phyloP scores from a whole-genome alignment of 2,113 vertebrate genomes.

The Elachura formosa region DNA sequence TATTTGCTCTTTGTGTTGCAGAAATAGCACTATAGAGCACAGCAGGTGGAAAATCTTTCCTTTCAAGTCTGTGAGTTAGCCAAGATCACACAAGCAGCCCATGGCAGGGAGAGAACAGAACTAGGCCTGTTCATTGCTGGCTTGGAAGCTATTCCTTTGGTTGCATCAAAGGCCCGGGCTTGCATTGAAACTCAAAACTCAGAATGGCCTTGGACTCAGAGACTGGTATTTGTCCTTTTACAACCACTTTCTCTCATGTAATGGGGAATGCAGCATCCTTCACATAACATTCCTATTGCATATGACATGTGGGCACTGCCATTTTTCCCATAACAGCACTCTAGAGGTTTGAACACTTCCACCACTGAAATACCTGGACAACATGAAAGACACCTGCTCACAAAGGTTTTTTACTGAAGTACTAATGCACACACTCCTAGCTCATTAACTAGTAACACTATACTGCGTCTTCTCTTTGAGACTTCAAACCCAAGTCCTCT shows the following conservation, averaged over 20 bases:
- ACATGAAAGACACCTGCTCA: not conserved
- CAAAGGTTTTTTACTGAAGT: not conserved
- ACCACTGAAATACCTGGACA: not conserved
- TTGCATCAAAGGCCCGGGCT: not conserved
- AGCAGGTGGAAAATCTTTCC: slow-evolving; percentile 7
- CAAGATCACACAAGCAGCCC: slow-evolving; percentile 11
- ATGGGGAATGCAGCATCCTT: not conserved
- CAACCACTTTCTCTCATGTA: not conserved
- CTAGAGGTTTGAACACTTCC: not conserved
- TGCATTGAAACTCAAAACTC: not conserved
- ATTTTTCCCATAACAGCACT: not conserved
- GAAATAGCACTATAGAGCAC: not conserved
- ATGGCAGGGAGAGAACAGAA: not conserved
- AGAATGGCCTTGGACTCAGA: not conserved
- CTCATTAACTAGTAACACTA: not conserved
- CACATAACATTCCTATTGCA: not conserved
- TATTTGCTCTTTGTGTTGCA: not conserved
- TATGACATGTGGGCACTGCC: not conserved
- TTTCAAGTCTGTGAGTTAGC: slow-evolving; percentile 15
- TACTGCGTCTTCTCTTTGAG: not conserved
- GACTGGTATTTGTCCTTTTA: not conserved
- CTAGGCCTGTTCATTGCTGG: not conserved
- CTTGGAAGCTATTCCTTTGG: not conserved
- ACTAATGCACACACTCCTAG: not conserved
- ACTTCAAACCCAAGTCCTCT: not conserved